phyloP scores from a whole-genome alignment of 2,113 vertebrate species.

The Mormyrus iriodes region DNA sequence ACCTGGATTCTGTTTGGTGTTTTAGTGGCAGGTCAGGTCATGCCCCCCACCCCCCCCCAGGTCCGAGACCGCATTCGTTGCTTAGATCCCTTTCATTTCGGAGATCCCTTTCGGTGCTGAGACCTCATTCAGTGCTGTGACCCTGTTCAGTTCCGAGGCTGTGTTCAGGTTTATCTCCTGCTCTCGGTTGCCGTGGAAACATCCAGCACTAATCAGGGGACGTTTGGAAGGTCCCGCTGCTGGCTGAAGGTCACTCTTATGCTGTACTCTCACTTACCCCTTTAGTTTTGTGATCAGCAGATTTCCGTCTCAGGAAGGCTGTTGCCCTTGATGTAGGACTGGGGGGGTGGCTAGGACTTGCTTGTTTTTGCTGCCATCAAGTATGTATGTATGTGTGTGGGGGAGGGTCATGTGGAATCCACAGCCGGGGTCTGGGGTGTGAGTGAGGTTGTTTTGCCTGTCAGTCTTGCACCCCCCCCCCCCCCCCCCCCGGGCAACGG shows the following conservation, averaged over 20 bases:
- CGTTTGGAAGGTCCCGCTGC: not conserved
- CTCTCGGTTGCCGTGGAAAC: not conserved
- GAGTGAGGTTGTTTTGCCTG: not conserved
- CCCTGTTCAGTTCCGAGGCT: not conserved
- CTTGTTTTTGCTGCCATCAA: slow-evolving; percentile 6
- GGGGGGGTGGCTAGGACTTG: not conserved
- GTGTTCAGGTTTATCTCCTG: not conserved
- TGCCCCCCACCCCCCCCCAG: not conserved
- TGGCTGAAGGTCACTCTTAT: not conserved
- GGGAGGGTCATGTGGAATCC: not conserved
- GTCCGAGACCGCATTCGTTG: not conserved
- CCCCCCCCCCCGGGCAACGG: not conserved
- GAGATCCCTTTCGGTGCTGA: not conserved
- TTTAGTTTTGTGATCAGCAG: not conserved
- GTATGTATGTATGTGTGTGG: not conserved
- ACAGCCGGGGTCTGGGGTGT: not conserved
- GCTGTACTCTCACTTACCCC: not conserved
- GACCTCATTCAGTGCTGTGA: not conserved
- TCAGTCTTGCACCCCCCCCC: not conserved
- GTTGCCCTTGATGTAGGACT: not conserved
- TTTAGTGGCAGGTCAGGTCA: not conserved
- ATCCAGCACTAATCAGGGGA: not conserved
- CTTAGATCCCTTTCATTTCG: not conserved
- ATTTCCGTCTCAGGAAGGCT: not conserved
- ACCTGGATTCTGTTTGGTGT: not conserved